phyloP scores from a whole-genome alignment of 2,797 vertebrate species.

The Thripadectes ignobilis region DNA sequence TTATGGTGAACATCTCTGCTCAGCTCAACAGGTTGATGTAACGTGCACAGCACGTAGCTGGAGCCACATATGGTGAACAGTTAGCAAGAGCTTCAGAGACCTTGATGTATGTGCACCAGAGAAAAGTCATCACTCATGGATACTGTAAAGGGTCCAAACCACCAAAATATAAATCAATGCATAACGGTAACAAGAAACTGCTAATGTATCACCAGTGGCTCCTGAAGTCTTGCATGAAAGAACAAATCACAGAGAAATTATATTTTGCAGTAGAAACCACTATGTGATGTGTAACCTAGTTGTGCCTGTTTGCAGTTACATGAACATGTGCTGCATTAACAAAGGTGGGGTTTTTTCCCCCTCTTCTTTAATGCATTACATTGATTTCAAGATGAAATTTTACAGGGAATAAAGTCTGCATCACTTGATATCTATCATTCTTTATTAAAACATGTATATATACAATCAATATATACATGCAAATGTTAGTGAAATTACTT shows the following conservation, averaged over 20 bases:
- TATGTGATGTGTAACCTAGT: rapidly evolving
- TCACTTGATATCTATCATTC: background rate
- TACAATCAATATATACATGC: background rate
- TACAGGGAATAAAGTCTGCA: background rate
- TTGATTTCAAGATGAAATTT: background rate
- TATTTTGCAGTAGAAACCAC: background rate
- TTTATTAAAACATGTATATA: background rate
- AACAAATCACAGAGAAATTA: background rate
- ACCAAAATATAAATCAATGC: background rate
- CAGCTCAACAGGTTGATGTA: background rate
- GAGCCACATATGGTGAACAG: background rate
- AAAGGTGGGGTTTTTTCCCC: background rate
- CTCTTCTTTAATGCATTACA: background rate
- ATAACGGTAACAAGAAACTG: background rate
- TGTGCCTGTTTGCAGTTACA: background rate
- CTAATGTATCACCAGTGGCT: background rate
- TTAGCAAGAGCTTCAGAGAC: background rate
- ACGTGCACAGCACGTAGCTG: background rate
- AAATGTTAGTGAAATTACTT: background rate
- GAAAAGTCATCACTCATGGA: background rate
- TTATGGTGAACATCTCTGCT: background rate
- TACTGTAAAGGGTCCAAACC: background rate
- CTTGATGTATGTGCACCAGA: background rate
- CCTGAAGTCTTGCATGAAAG: background rate
- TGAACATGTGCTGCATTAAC: background rate